phyloP scores from a whole-genome alignment of 2,113 vertebrate species.

The Austrofundulus limnaeus region DNA sequence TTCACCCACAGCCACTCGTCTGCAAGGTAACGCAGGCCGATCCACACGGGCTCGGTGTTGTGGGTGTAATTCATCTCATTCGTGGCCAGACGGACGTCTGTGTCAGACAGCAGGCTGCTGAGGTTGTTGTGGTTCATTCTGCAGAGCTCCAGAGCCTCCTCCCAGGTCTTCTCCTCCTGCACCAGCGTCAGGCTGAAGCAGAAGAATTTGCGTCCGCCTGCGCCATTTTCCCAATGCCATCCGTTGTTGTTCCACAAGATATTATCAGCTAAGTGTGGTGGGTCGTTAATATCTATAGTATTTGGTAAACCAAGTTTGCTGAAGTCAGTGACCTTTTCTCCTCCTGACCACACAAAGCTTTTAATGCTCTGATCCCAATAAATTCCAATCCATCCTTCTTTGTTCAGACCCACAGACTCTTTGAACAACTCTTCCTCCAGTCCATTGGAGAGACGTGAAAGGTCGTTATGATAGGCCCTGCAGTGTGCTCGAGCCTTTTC shows the following conservation, averaged over 20 bases:
- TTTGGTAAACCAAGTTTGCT: no score
- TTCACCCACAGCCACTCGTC: constrained; percentile 47
- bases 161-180: constrained; percentile 21
- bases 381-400: constrained; percentile 27
- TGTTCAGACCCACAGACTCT: neutral
- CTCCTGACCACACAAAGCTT: constrained; percentile 39
- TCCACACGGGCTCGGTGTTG: constrained; percentile 22
- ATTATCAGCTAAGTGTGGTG: rapidly evolving
- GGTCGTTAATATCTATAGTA: no score
- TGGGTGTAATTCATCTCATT: rapidly evolving
- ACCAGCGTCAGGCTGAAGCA: constrained; percentile 6
- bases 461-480: neutral
- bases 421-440: neutral
- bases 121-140: neutral
- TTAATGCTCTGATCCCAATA: rapidly evolving
- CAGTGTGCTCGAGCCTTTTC: neutral
- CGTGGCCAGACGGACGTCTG: neutral
- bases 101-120: constrained; percentile 7
- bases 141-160: constrained; percentile 44
- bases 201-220: rapidly evolving
- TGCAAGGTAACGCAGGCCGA: constrained; percentile 36
- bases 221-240: rapidly evolving
- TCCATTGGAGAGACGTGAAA: constrained; percentile 10
- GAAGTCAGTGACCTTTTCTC: neutral
- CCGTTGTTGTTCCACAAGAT: neutral